These are phyloP conservation scores for Microtus pennsylvanicus DNA, from an alignment of 2,113 vertebrate species.

Conservation along the genomic window DNA sequence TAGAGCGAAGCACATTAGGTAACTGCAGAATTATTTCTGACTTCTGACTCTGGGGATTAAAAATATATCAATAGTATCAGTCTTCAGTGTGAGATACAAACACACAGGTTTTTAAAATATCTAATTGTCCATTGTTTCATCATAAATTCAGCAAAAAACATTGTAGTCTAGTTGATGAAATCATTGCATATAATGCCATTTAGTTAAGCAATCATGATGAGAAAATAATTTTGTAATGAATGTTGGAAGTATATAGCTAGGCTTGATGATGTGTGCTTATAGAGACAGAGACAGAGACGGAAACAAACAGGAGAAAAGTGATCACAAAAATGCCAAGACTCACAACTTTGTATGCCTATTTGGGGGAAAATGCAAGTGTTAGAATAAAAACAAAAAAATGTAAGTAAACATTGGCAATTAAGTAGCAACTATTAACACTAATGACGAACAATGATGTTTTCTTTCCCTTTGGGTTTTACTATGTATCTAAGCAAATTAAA, in stretches of 20 bases:
- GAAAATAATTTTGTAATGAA: background rate
- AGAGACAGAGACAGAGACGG: background rate
- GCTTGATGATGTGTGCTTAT: background rate
- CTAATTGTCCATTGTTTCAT: background rate
- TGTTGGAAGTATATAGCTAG: background rate
- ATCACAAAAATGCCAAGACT: background rate
- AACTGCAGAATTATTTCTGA: conserved; percentile 5
- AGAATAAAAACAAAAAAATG: background rate
- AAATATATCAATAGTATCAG: conserved; percentile 7
- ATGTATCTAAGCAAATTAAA: background rate
- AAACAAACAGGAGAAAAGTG: background rate
- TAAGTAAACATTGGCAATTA: background rate
- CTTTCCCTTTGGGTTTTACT: background rate
- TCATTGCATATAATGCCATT: background rate
- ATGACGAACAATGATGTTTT: background rate
- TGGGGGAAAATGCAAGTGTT: background rate
- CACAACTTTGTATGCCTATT: background rate
- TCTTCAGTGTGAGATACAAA: conserved; percentile 31
- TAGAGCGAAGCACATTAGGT: background rate
- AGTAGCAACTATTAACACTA: background rate
- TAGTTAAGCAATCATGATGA: background rate
- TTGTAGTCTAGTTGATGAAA: background rate
- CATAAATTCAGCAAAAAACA: conserved; percentile 5
- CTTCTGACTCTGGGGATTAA: conserved; percentile 21
- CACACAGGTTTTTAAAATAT: background rate